Evolutionary conservation across 1,140 invertebrate genomes (phyloP).

Genomic region (Halotydeus destructor): DNA sequence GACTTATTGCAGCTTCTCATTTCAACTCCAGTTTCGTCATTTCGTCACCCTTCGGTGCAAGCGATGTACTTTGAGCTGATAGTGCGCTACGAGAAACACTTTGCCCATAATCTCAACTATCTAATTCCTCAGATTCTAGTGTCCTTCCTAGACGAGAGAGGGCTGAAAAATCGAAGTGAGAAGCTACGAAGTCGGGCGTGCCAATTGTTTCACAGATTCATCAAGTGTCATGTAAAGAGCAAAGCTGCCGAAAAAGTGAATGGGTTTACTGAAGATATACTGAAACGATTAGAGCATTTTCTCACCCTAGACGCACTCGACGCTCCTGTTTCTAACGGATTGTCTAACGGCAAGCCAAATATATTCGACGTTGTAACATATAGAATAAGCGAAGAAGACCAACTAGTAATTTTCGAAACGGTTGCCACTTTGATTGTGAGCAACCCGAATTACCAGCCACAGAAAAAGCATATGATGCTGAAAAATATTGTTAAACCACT

Average conservation of each 20-base stretch:
- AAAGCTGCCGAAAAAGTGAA: constrained; percentile 15
- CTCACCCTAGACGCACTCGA: constrained; percentile 22
- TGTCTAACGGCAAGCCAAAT: constrained; percentile 18
- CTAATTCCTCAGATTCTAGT: constrained; percentile 8
- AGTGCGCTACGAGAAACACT: constrained; percentile 34
- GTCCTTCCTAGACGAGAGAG: constrained; percentile 32
- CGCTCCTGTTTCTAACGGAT: constrained; percentile 25
- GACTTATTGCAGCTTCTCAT: constrained; percentile 19
- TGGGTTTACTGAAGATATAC: constrained; percentile 30
- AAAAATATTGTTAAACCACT: constrained; percentile 20
- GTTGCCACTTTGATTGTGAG: constrained; percentile 32
- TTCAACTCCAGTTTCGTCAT: constrained; percentile 18
- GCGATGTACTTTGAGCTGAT: constrained; percentile 10
- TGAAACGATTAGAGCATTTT: constrained; percentile 30
- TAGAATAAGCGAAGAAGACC: constrained; percentile 30
- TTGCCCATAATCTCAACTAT: constrained; percentile 19
- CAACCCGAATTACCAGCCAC: constrained; percentile 15
- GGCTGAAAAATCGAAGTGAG: constrained; percentile 26
- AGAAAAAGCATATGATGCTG: constrained; percentile 27
- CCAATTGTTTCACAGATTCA: constrained; percentile 34
- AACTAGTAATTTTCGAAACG: constrained; percentile 36
- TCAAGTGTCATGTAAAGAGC: constrained; percentile 26
- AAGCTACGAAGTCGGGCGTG: constrained; percentile 30
- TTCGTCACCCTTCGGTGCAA: constrained; percentile 1
- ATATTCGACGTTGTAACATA: constrained; percentile 6